Evolutionary conservation across 2,113 vertebrate genomes (phyloP).

Genomic region (Desmodus rotundus): DNA sequence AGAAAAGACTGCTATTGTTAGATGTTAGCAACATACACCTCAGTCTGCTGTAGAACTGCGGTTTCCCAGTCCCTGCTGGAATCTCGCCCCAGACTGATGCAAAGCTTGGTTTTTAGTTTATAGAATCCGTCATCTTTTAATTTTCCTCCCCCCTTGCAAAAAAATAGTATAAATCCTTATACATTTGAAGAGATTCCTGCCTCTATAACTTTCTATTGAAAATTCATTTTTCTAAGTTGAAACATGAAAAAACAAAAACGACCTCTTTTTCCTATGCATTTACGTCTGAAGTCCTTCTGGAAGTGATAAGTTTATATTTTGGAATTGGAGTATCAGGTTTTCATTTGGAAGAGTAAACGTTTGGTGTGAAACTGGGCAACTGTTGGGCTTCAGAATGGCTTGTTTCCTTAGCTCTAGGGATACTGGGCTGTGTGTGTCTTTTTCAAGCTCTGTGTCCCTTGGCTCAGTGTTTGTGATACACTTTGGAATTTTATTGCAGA

Average conservation of each 20-base stretch:
- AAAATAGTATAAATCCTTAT: not conserved
- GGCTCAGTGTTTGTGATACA: not conserved
- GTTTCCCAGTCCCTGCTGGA: not conserved
- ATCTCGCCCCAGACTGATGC: not conserved
- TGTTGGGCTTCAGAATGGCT: not conserved
- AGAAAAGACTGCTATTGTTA: not conserved
- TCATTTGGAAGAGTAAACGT: not conserved
- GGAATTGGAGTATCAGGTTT: not conserved
- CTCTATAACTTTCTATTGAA: not conserved
- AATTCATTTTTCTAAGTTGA: slow-evolving; percentile 1
- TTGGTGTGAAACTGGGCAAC: not conserved
- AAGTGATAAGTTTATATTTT: slow-evolving; percentile 7
- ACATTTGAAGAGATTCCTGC: not conserved
- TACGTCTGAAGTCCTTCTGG: not conserved
- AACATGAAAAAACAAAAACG: not conserved
- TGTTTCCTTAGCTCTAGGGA: not conserved
- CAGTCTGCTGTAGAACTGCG: not conserved
- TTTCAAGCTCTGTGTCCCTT: not conserved
- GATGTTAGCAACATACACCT: not conserved
- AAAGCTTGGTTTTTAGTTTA: not conserved
- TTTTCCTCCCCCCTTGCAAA: not conserved
- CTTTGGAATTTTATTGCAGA: not conserved
- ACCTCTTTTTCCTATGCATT: not conserved
- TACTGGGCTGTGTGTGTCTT: not conserved
- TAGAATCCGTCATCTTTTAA: not conserved